Conservation (phyloP, 2,113 vertebrate species). For the Chrysochloris asiatica region DNA sequence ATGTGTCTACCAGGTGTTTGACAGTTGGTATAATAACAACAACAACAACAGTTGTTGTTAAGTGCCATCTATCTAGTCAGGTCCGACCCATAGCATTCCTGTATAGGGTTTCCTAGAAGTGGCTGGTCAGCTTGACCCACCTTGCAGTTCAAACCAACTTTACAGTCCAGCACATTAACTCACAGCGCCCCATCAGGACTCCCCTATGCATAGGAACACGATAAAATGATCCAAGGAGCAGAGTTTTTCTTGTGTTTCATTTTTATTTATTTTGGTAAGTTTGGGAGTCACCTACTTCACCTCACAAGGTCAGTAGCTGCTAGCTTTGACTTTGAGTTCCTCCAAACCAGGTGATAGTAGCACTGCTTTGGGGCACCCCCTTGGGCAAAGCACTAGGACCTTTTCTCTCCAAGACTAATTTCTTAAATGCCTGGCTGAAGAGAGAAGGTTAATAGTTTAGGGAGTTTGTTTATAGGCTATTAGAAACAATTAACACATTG, state of each 20-base stretch:
- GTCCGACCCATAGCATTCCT: no score
- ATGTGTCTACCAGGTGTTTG: no score
- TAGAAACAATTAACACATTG: conserved; percentile 74
- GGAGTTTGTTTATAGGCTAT: conserved; percentile 73
- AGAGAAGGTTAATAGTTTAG: conserved; percentile 72
- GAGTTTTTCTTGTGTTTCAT: not conserved
- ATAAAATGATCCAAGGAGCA: no score
- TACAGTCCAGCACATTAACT: no score
- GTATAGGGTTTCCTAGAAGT: no score
- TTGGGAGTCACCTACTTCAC: not conserved
- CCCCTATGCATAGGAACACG: no score
- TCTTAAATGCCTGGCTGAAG: conserved; percentile 61
- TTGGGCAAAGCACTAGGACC: not conserved
- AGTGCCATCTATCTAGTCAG: no score
- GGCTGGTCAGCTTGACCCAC: no score
- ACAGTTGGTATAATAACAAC: no score
- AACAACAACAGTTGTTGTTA: no score
- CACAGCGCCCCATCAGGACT: no score
- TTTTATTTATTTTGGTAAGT: not conserved
- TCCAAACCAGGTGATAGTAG: conserved; percentile 24
- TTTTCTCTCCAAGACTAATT: conserved; percentile 61
- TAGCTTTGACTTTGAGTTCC: conserved; percentile 46
- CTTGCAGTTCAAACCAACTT: no score
- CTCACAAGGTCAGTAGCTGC: not conserved
- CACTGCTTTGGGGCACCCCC: not conserved